A percentile compares a stretch with the other conserved stretches of the same genome.
Conservation (phyloP, 2,797 vertebrate species). For the Sebastes hubbsi region DNA sequence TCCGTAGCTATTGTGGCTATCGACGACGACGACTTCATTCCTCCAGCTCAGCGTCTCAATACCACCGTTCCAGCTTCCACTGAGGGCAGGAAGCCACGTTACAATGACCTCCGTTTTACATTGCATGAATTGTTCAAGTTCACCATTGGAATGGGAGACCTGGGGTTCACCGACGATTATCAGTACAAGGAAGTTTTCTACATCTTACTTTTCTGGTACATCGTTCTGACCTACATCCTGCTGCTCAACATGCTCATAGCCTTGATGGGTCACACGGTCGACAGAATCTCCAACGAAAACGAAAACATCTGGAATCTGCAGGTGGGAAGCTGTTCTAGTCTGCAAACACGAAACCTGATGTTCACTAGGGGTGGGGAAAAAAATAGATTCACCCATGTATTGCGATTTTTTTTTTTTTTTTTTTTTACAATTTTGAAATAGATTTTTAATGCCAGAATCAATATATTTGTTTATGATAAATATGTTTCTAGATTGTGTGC, state of each 20-base stretch:
- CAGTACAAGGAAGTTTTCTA: constrained; percentile 86
- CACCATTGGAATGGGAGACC: constrained; percentile 94
- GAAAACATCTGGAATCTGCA: constrained; percentile 92
- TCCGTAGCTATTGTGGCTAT: constrained; percentile 59
- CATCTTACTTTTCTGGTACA: constrained; percentile 87
- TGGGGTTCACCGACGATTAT: constrained; percentile 88
- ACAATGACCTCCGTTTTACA: constrained; percentile 78
- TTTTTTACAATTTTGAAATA: too few relatives aligned
- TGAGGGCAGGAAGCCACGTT: constrained; percentile 59
- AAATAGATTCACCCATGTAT: too few relatives aligned
- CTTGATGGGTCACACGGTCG: constrained; percentile 89
- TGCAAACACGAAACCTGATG: neutral
- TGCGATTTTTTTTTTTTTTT: too few relatives aligned
- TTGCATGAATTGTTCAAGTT: constrained; percentile 92
- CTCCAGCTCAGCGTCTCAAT: neutral
- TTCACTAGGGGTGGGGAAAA: neutral
- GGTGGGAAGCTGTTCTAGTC: constrained; percentile 67
- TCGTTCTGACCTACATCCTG: constrained; percentile 91
- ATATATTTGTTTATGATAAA: too few relatives aligned
- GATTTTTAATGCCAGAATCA: too few relatives aligned
- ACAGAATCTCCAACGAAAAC: constrained; percentile 80
- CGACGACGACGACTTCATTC: constrained; percentile 27
- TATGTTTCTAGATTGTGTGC: neutral
- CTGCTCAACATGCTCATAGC: constrained; percentile 95
- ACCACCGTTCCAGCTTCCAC: neutral